Conservation (phyloP, 2,888 invertebrate species). For the Perithous albicinctus region DNA sequence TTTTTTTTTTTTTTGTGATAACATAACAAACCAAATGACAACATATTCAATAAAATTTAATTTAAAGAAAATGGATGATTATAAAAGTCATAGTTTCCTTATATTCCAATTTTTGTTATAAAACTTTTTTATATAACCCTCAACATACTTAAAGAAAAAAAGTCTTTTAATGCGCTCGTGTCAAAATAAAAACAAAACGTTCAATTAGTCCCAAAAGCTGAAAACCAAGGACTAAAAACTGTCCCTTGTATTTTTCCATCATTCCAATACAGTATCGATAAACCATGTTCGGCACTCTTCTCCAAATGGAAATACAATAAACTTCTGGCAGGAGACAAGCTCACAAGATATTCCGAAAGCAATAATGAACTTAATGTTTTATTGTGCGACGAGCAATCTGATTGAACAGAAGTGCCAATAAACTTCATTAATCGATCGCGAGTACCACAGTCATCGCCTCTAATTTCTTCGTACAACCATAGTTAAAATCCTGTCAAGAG, state of each 20-base stretch:
- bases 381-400: background rate
- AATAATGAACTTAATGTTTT: background rate
- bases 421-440: background rate
- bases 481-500: background rate
- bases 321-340: background rate
- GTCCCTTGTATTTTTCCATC: background rate
- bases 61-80: too few species aligned
- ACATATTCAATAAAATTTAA: too few species aligned
- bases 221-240: too few species aligned
- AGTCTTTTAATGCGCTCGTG: too few species aligned
- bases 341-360: background rate
- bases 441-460: background rate
- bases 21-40: too few species aligned
- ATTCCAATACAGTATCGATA: background rate
- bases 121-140: too few species aligned
- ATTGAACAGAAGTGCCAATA: background rate
- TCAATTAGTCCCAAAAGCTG: too few species aligned
- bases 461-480: background rate
- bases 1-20: too few species aligned
- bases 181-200: too few species aligned
- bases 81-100: too few species aligned
- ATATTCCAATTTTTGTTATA: too few species aligned
- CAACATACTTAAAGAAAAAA: too few species aligned
- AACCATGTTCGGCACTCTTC: background rate
- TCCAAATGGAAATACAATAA: background rate